A percentile compares a stretch with the other conserved stretches of the same genome.
Evolutionary conservation across 2,797 vertebrate genomes (phyloP).

Genomic region (Cynopterus sphinx): DNA sequence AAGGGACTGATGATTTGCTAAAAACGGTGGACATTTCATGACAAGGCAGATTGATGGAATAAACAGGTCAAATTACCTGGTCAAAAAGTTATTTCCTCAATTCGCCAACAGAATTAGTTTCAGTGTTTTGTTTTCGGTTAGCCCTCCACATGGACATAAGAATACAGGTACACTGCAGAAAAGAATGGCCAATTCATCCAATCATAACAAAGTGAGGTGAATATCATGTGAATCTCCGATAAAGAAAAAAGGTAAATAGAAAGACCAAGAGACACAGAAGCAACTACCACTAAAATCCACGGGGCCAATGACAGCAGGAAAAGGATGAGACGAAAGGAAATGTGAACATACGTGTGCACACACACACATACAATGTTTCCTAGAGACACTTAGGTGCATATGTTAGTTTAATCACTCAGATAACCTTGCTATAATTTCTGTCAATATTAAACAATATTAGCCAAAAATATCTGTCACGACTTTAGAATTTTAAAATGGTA

Average conservation of each 20-base stretch:
- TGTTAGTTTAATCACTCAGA: background rate
- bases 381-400: background rate
- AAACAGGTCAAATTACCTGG: background rate
- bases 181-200: background rate
- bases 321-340: background rate
- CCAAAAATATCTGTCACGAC: background rate
- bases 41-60: background rate
- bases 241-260: background rate
- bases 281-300: background rate
- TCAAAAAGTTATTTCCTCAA: background rate
- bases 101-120: background rate
- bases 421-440: background rate
- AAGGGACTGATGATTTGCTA: background rate
- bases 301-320: background rate
- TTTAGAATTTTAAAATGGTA: background rate
- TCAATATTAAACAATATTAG: background rate
- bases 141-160: background rate
- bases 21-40: background rate
- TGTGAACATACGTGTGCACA: rapidly evolving
- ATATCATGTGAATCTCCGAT: background rate
- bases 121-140: background rate
- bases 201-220: background rate
- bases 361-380: background rate
- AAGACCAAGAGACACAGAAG: background rate
- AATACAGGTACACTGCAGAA: background rate